Conservation (phyloP, 2,113 vertebrate species). For the Gallinago undulata region DNA sequence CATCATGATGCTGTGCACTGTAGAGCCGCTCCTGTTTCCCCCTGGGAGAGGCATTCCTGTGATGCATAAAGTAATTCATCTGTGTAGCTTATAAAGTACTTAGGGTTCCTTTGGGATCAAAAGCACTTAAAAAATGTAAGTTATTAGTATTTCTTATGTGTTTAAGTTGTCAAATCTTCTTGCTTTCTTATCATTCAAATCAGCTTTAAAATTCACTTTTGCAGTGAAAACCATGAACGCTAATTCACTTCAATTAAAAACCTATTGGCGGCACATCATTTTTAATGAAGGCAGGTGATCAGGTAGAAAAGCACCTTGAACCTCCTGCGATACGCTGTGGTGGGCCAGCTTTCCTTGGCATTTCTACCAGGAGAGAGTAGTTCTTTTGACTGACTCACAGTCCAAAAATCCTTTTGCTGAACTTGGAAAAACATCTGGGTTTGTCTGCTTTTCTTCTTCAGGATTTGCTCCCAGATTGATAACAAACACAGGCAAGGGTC, state of each 20-base stretch:
- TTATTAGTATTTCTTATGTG: constrained; percentile 45
- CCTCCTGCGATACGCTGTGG: not conserved
- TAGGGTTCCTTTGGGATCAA: constrained; percentile 60
- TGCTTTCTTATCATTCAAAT: constrained; percentile 48
- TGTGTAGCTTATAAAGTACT: constrained; percentile 48
- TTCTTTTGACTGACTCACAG: not conserved
- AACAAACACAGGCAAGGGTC: not conserved
- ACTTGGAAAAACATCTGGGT: not conserved
- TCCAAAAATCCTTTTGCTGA: not conserved
- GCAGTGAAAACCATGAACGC: not conserved
- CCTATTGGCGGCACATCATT: not conserved
- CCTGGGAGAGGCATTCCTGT: not conserved
- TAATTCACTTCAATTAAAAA: constrained; percentile 54
- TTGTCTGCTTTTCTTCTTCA: not conserved
- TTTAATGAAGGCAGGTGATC: not conserved
- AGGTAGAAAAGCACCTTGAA: not conserved
- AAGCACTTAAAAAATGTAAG: constrained; percentile 53
- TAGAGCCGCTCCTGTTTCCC: not conserved
- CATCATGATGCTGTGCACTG: not conserved
- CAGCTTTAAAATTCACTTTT: constrained; percentile 42
- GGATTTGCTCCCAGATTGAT: not conserved
- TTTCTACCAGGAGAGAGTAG: not conserved
- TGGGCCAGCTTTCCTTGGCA: not conserved
- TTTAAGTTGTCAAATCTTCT: constrained; percentile 66
- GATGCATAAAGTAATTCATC: constrained; percentile 48